Percentiles rank a stretch among this genome's conserved stretches.
phyloP scores from a whole-genome alignment of 1,140 invertebrate species.

The Musca vetustissima region DNA sequence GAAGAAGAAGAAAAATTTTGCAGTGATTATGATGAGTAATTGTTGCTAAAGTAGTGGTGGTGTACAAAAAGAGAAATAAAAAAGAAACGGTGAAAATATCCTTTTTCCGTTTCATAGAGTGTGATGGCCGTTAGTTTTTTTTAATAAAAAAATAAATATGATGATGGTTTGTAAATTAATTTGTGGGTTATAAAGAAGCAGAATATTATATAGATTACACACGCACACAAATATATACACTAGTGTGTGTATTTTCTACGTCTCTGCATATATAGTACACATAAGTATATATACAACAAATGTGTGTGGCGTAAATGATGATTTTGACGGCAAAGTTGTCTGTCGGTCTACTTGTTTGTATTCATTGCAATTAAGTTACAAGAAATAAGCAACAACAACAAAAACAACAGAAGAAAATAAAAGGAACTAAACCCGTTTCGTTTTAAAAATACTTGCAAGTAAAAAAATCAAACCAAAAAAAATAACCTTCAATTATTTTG shows the following conservation, averaged over 20 bases:
- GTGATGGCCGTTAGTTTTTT: slow-evolving; percentile 14
- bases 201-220: slow-evolving; percentile 2
- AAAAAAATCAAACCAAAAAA: too few species aligned
- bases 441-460: too few species aligned
- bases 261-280: too few species aligned
- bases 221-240: too few species aligned
- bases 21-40: slow-evolving; percentile 36
- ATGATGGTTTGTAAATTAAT: slow-evolving; percentile 14
- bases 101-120: slow-evolving; percentile 3
- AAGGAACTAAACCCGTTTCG: too few species aligned
- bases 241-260: too few species aligned
- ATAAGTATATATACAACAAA: too few species aligned
- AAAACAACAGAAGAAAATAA: too few species aligned
- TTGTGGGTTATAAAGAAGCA: slow-evolving; percentile 1
- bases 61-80: slow-evolving; percentile 5
- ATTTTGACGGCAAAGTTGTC: too few species aligned
- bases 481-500: too few species aligned
- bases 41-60: too few species aligned
- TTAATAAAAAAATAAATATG: background rate
- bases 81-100: slow-evolving; percentile 12
- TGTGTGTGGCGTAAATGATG: background rate
- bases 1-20: slow-evolving; percentile 37
- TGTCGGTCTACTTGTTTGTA: background rate
- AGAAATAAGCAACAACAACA: too few species aligned
- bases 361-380: background rate